Evolutionary conservation across 1,140 invertebrate genomes (phyloP).

Genomic region (Muscidifurax raptorellus): DNA sequence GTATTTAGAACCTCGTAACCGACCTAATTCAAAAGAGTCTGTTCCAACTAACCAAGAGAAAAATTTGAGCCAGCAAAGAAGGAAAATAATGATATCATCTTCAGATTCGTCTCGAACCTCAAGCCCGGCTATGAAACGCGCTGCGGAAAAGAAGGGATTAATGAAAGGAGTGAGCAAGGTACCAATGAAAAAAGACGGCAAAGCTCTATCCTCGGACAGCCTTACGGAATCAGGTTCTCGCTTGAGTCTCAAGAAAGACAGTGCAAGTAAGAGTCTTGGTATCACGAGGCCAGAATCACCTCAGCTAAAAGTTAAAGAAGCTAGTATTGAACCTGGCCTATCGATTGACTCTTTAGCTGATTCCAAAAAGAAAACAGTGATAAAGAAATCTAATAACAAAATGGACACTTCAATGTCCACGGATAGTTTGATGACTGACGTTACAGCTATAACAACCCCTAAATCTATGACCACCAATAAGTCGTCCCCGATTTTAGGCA

Average conservation of each 20-base stretch:
- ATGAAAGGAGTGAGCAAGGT: slow-evolving; percentile 66
- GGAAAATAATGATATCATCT: slow-evolving; percentile 76
- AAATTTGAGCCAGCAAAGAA: slow-evolving; percentile 63
- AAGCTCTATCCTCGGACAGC: slow-evolving; percentile 76
- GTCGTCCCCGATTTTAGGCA: slow-evolving; percentile 67
- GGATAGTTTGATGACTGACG: slow-evolving; percentile 70
- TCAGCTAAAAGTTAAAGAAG: slow-evolving; percentile 65
- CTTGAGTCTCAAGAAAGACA: slow-evolving; percentile 40
- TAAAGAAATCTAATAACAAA: slow-evolving; percentile 66
- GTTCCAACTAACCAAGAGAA: slow-evolving; percentile 64
- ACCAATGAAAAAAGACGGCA: slow-evolving; percentile 70
- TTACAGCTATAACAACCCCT: slow-evolving; percentile 60
- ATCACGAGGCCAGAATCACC: slow-evolving; percentile 74
- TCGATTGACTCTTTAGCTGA: slow-evolving; percentile 77
- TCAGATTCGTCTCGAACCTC: slow-evolving; percentile 81
- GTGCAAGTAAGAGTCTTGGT: slow-evolving; percentile 70
- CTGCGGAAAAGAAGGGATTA: slow-evolving; percentile 67
- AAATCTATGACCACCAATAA: slow-evolving; percentile 67
- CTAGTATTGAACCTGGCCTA: slow-evolving; percentile 69
- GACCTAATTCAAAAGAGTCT: slow-evolving; percentile 64
- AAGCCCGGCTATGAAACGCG: slow-evolving; percentile 80
- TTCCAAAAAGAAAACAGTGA: slow-evolving; percentile 66
- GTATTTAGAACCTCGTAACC: slow-evolving; percentile 76
- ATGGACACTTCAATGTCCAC: slow-evolving; percentile 72
- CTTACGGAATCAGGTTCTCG: slow-evolving; percentile 55